Percentiles rank a stretch among this genome's conserved stretches.
phyloP scores from a whole-genome alignment of 2,888 invertebrate genomes.

The Brachyopa scutellaris region DNA sequence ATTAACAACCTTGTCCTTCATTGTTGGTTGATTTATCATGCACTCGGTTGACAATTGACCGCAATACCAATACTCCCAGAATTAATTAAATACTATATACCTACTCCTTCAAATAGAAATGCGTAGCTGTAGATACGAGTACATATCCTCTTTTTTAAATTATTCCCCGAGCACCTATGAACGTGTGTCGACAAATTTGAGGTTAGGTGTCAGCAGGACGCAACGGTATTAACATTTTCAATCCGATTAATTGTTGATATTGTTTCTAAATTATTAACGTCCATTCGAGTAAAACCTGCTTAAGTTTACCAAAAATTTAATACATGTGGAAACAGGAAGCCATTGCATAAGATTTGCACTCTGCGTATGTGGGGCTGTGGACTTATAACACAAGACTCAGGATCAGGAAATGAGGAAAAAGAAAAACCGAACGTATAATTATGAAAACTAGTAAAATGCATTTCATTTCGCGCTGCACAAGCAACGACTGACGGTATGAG shows the following conservation, averaged over 20 bases:
- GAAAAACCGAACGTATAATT: constrained; percentile 50
- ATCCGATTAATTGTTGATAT: constrained; percentile 22
- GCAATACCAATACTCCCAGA: constrained; percentile 22
- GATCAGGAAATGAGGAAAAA: constrained; percentile 19
- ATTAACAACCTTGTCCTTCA: constrained; percentile 60
- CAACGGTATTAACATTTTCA: constrained; percentile 17
- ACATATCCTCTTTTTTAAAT: constrained; percentile 4
- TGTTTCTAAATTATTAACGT: too few relatives aligned
- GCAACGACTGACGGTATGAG: constrained; percentile 56
- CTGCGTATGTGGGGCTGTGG: neutral
- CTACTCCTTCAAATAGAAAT: constrained; percentile 19
- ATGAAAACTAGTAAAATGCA: constrained; percentile 65
- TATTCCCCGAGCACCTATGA: constrained; percentile 16
- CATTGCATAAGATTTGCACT: constrained; percentile 30
- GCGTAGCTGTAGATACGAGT: neutral
- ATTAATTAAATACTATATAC: constrained; percentile 46
- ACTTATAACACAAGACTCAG: constrained; percentile 26
- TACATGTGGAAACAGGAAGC: constrained; percentile 13
- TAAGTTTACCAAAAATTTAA: too few relatives aligned
- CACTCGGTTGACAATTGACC: constrained; percentile 37
- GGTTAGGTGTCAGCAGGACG: constrained; percentile 3
- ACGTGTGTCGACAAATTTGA: constrained; percentile 17
- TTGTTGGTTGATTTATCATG: constrained; percentile 58
- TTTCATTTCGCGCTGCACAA: constrained; percentile 62
- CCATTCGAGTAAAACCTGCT: too few relatives aligned